Base-by-base conservation (phyloP, 2,113 vertebrate species). In the Myotis davidii region DNA sequence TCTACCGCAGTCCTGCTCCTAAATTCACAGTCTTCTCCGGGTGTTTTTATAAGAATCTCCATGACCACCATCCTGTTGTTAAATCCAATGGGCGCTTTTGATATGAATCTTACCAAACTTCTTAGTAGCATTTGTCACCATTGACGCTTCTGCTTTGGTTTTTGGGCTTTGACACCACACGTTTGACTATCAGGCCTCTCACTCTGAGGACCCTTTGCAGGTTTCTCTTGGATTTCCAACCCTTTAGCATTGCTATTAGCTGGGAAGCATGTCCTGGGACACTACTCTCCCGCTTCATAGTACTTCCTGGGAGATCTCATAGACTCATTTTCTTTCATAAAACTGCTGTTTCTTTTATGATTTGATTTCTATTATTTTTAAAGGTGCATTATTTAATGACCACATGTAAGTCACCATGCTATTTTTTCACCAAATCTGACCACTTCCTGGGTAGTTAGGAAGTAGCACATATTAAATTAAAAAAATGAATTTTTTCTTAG, bases 31-130 rank as follows among this genome's bases (percentile, higher is more conserved):
- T 77, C 25, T 64, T 45, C 14, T 39, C 4, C 12, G 70, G 37
- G 34, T 64, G n/a, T 90, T 95, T 77, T 74, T 91, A 42, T 29
- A n/a, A 56, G 90, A 17, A 20, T 94, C 17, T 94, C 59, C 42
- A 72, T 18, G 18, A n/a, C 32, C 12, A n/a, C 32, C 17, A 34
- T 56, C 25, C 18, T 20, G 32, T 56, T 79, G 8, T 79, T 95
- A 64, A 84, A 52, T 17, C 9, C 39, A 52, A 3, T 50, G 16
- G 17, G 42, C 10, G 20, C 10, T 89, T 25, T n/a, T 67, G 54
- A 64, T 92, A 48, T 50, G 27, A 87, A 65, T 72, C 54, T 72
- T 89, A 12, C 16, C 25, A 69, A 74, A n/a, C 37, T 37, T 67
- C 48, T 39, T 37, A 27, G 20, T 14, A 17, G 32, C 6, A 1